phyloP scores from a whole-genome alignment of 2,888 invertebrate genomes.

The Tetrapedia diversipes region DNA sequence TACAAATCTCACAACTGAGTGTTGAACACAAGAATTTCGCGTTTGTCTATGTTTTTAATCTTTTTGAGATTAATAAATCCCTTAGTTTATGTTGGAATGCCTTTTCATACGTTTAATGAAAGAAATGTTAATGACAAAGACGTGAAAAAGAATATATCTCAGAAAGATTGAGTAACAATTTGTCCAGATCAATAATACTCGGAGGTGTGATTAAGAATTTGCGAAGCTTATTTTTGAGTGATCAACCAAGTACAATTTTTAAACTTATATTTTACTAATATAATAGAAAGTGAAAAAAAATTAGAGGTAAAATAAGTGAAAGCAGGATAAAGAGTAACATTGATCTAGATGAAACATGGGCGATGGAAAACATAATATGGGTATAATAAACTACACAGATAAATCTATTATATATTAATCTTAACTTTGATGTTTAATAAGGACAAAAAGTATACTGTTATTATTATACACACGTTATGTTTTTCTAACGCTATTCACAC shows the following conservation, averaged over 20 bases:
- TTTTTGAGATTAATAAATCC: constrained; percentile 10
- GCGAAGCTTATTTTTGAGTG: neutral
- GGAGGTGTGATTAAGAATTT: neutral
- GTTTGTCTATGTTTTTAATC: constrained; percentile 24
- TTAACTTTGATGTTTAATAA: neutral
- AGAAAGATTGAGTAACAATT: constrained; percentile 19
- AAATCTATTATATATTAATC: neutral
- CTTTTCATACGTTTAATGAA: neutral
- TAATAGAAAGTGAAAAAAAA: neutral
- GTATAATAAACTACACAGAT: constrained; percentile 5
- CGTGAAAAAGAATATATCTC: neutral
- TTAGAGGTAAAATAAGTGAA: neutral
- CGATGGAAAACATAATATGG: constrained; percentile 27
- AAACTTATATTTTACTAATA: constrained; percentile 50
- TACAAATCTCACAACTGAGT: constrained; percentile 39
- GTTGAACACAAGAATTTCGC: constrained; percentile 22
- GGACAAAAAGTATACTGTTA: neutral
- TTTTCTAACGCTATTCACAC: constrained; percentile 27
- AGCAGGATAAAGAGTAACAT: constrained; percentile 21
- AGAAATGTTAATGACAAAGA: too few relatives aligned
- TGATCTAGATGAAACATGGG: constrained; percentile 31
- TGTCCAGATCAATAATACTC: constrained; percentile 33
- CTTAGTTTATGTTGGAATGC: neutral
- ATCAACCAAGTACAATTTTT: constrained; percentile 38
- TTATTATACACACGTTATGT: constrained; percentile 38